These are phyloP conservation scores for Catagonus wagneri DNA, from an alignment of 2,113 vertebrate species.

Conservation along the genomic window DNA sequence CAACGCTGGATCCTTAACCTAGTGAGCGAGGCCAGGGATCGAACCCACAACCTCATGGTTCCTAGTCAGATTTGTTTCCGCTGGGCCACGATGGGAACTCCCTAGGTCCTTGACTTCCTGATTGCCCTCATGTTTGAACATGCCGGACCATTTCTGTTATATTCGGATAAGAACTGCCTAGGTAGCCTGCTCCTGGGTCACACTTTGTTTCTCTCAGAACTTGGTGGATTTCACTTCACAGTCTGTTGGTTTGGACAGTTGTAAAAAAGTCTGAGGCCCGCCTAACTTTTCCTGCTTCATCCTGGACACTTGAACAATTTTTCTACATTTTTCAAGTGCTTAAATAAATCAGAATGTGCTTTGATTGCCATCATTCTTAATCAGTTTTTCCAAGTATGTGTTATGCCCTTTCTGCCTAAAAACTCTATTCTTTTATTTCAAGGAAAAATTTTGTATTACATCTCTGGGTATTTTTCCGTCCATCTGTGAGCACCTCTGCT, in stretches of 20 bases:
- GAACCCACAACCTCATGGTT: no score
- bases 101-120: neutral
- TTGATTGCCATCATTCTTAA: neutral
- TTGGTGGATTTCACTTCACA: neutral
- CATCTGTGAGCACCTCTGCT: neutral
- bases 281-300: neutral
- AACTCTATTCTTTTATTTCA: slow-evolving; percentile 9
- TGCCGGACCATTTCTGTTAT: neutral
- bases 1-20: no score
- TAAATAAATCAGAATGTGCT: neutral
- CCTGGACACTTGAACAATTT: neutral
- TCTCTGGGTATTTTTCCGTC: neutral
- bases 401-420: neutral
- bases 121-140: neutral
- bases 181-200: neutral
- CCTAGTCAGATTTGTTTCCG: no score
- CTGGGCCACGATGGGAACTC: no score
- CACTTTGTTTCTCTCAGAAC: neutral
- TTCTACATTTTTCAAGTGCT: neutral
- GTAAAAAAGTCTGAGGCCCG: neutral
- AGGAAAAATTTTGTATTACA: neutral
- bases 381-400: neutral
- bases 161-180: neutral
- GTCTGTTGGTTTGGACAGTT: neutral
- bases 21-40: no score